A percentile compares a stretch with the other conserved stretches of the same genome.
Conservation (phyloP, 1,140 invertebrate genomes). For the Dinoponera quadriceps region DNA sequence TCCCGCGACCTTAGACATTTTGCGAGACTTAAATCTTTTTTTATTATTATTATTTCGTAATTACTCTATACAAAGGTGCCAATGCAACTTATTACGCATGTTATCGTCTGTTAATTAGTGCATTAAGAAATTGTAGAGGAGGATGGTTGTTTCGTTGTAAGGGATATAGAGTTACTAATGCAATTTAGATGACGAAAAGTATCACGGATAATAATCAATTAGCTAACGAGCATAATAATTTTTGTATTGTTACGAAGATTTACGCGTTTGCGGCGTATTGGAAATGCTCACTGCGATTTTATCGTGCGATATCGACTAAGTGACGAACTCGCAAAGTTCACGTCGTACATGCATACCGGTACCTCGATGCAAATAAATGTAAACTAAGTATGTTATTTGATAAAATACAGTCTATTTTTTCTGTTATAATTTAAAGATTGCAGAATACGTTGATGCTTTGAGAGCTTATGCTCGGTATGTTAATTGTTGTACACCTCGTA, state of each 20-base stretch:
- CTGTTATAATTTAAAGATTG: constrained; percentile 24
- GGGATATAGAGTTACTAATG: constrained; percentile 7
- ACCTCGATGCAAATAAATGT: constrained; percentile 1
- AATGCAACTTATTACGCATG: constrained; percentile 36
- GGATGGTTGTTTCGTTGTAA: constrained; percentile 4
- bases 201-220: constrained; percentile 8
- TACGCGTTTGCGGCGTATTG: background rate
- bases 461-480: background rate
- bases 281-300: constrained; percentile 29
- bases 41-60: background rate
- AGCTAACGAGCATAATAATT: constrained; percentile 3
- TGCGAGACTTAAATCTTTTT: constrained; percentile 5
- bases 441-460: constrained; percentile 19
- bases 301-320: constrained; percentile 16
- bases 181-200: constrained; percentile 16
- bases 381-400: constrained; percentile 16
- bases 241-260: background rate
- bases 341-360: background rate
- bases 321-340: background rate
- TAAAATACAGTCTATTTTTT: constrained; percentile 45
- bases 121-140: constrained; percentile 19
- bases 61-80: constrained; percentile 1
- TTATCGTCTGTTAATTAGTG: constrained; percentile 17
- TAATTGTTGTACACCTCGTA: constrained; percentile 37
- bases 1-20: background rate